Evolutionary conservation across 2,888 invertebrate species (phyloP).

Genomic region (Scaptomyza cyrtandrae): DNA sequence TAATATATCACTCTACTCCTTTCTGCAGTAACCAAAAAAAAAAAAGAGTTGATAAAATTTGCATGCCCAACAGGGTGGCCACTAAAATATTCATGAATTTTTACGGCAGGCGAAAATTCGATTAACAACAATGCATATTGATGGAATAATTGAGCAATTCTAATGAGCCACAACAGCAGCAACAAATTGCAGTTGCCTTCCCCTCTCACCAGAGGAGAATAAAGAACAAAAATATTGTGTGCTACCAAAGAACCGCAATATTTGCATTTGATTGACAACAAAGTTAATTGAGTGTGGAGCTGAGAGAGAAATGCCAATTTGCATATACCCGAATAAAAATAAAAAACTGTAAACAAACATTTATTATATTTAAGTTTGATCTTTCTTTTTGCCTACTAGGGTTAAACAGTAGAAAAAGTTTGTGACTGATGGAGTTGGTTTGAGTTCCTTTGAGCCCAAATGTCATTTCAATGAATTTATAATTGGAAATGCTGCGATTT

Average conservation of each 20-base stretch:
- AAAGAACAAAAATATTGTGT: conserved; percentile 18
- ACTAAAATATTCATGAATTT: conserved; percentile 77
- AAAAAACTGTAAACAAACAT: conserved; percentile 61
- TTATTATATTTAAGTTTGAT: conserved; percentile 71
- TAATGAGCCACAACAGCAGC: conserved; percentile 73
- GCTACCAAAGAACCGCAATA: conserved; percentile 66
- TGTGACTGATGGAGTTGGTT: conserved; percentile 66
- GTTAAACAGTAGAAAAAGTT: conserved; percentile 15
- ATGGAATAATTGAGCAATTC: conserved; percentile 83
- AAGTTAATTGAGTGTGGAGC: conserved; percentile 80
- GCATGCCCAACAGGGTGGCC: conserved; percentile 41
- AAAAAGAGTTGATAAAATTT: conserved; percentile 13
- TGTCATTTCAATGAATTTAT: conserved; percentile 81
- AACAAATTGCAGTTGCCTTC: conserved; percentile 70
- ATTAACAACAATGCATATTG: conserved; percentile 80
- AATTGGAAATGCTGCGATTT: conserved; percentile 69
- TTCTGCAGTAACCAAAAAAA: background rate
- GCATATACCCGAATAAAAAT: conserved; percentile 47
- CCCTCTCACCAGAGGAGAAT: background rate
- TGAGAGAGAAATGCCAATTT: conserved; percentile 53
- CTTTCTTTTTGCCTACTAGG: conserved; percentile 11
- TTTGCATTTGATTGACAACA: conserved; percentile 80
- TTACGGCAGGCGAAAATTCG: conserved; percentile 65
- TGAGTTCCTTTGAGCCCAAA: conserved; percentile 61
- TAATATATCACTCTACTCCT: conserved; percentile 6